Conservation (phyloP, 2,797 vertebrate genomes). For the Percopsis omiscomaycus region DNA sequence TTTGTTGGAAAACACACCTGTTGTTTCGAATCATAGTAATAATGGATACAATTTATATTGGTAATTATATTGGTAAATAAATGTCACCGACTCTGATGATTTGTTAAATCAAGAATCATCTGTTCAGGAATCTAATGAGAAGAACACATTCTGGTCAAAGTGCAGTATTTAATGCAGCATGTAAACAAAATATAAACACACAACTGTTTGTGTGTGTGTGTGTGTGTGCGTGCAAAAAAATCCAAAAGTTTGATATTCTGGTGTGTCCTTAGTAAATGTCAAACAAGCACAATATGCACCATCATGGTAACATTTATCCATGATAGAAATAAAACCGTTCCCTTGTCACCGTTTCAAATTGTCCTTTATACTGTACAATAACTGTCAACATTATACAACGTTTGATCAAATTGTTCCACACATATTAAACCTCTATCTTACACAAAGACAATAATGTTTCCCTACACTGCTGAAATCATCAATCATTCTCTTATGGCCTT, state of each 20-base stretch:
- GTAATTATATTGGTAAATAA: too few relatives aligned
- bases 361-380: constrained; percentile 12
- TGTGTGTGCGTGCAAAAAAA: background rate
- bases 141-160: constrained; percentile 30
- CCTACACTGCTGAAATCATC: background rate
- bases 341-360: constrained; percentile 32
- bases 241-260: constrained; percentile 6
- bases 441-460: background rate
- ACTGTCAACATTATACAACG: constrained; percentile 17
- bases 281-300: constrained; percentile 24
- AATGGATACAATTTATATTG: too few relatives aligned
- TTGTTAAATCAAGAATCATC: too few relatives aligned
- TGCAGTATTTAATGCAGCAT: too few relatives aligned
- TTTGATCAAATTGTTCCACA: constrained; percentile 14
- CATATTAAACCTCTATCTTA: constrained; percentile 10
- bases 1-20: too few relatives aligned
- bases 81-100: too few relatives aligned
- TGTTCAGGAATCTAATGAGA: too few relatives aligned
- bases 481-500: too few relatives aligned
- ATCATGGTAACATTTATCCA: constrained; percentile 34
- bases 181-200: too few relatives aligned
- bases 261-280: constrained; percentile 39
- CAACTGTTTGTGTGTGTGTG: background rate
- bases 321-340: constrained; percentile 36
- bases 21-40: too few relatives aligned